These are phyloP conservation scores for Ectemnius cavifrons DNA, from an alignment of 2,888 invertebrate genomes.

Conservation along the genomic window DNA sequence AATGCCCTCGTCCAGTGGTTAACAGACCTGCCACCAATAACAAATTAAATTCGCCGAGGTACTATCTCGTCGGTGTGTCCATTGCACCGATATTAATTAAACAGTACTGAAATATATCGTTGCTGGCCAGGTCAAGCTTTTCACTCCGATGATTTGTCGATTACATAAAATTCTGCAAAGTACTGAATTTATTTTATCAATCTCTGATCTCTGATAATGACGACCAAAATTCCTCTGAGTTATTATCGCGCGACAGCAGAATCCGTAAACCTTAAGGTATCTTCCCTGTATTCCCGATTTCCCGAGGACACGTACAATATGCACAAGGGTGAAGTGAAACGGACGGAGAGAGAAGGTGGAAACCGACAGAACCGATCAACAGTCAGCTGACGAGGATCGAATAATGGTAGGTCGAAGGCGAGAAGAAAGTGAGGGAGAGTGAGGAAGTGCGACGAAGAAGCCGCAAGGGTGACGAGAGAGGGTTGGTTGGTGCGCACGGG, in stretches of 20 bases:
- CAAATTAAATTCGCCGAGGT: background rate
- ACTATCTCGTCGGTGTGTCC: background rate
- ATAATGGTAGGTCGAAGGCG: constrained; percentile 54
- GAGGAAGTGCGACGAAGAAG: constrained; percentile 30
- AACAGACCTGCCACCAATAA: background rate
- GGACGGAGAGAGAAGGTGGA: constrained; percentile 32
- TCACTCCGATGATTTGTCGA: constrained; percentile 43
- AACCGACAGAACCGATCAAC: constrained; percentile 62
- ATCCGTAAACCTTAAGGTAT: background rate
- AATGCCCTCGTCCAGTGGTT: no score
- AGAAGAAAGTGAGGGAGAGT: constrained; percentile 31
- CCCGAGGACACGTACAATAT: constrained; percentile 68
- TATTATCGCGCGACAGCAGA: constrained; percentile 24
- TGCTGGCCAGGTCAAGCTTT: constrained; percentile 30
- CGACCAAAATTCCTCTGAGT: background rate
- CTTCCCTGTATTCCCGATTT: constrained; percentile 53
- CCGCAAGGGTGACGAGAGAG: constrained; percentile 23
- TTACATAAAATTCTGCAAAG: constrained; percentile 40
- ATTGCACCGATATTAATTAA: constrained; percentile 38
- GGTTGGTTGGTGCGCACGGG: constrained; percentile 21
- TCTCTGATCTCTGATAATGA: no score
- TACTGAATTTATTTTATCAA: constrained; percentile 47
- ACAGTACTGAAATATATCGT: constrained; percentile 37
- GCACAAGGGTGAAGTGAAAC: constrained; percentile 43
- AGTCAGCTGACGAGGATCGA: constrained; percentile 69